phyloP scores from a whole-genome alignment of 2,888 invertebrate species.

The Drosophila prolongata region DNA sequence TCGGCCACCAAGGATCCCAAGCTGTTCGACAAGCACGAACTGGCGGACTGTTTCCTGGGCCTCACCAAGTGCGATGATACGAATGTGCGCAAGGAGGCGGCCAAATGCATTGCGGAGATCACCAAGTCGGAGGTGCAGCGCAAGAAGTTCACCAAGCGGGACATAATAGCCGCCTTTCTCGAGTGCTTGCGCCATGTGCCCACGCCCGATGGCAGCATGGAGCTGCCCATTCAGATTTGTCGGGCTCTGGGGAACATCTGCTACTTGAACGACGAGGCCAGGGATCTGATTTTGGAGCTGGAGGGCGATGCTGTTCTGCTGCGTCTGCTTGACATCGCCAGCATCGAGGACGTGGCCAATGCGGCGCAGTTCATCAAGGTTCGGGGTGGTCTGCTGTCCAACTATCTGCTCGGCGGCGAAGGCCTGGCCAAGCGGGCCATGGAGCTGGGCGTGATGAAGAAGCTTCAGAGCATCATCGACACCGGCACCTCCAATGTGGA shows the following conservation, averaged over 20 bases:
- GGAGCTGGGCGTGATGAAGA: slow-evolving; percentile 86
- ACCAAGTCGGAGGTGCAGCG: slow-evolving; percentile 92
- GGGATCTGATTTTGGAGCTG: slow-evolving; percentile 85
- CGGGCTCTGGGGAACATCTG: slow-evolving; percentile 95
- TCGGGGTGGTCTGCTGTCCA: slow-evolving; percentile 91
- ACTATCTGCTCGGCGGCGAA: slow-evolving; percentile 91
- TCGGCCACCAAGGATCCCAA: slow-evolving; percentile 83
- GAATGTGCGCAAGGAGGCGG: slow-evolving; percentile 86
- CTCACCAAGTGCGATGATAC: slow-evolving; percentile 82
- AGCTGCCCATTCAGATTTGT: slow-evolving; percentile 90
- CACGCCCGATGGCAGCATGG: slow-evolving; percentile 81
- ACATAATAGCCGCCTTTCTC: slow-evolving; percentile 87
- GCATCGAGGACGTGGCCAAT: slow-evolving; percentile 79
- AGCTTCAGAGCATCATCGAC: slow-evolving; percentile 86
- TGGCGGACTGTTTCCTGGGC: slow-evolving; percentile 81
- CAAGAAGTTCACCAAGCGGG: slow-evolving; percentile 88
- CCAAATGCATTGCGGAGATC: slow-evolving; percentile 92
- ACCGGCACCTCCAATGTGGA: slow-evolving; percentile 84
- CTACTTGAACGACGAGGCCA: slow-evolving; percentile 92
- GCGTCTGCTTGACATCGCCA: slow-evolving; percentile 83
- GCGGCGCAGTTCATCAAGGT: slow-evolving; percentile 87
- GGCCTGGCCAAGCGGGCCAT: slow-evolving; percentile 87
- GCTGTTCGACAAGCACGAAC: slow-evolving; percentile 82
- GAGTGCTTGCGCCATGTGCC: slow-evolving; percentile 85
- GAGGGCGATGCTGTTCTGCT: slow-evolving; percentile 86